Percentiles rank a stretch among this genome's conserved stretches.
Evolutionary conservation across 2,797 vertebrate genomes (phyloP).

Genomic region (Rhabdomys pumilio): DNA sequence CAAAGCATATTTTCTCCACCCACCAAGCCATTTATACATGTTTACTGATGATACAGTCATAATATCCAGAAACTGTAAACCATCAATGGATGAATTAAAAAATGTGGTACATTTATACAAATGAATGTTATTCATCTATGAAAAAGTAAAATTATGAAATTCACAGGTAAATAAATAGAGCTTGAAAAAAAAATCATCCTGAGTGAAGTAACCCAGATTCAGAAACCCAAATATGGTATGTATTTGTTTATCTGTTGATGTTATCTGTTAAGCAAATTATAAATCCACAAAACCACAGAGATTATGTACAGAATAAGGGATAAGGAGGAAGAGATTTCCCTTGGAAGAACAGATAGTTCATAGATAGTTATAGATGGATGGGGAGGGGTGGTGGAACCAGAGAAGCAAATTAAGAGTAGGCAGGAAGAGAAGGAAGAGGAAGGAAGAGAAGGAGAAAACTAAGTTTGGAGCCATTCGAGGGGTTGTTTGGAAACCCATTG

Average conservation of each 20-base stretch:
- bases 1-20: background rate
- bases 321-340: background rate
- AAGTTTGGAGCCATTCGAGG: background rate
- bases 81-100: background rate
- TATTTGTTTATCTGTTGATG: background rate
- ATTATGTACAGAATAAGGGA: background rate
- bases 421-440: background rate
- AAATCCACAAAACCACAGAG: background rate
- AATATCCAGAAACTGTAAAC: too few relatives aligned
- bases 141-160: background rate
- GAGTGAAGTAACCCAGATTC: background rate
- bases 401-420: background rate
- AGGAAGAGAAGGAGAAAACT: background rate
- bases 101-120: background rate
- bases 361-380: background rate
- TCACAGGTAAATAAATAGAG: background rate
- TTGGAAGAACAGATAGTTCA: background rate
- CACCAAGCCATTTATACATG: too few relatives aligned
- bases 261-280: background rate
- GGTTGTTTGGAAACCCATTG: background rate
- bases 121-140: background rate
- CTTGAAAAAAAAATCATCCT: background rate
- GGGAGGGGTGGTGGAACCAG: background rate
- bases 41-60: background rate
- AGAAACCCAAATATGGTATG: background rate